Percentiles rank a stretch among this genome's conserved stretches.
Conservation (phyloP, 2,113 vertebrate species). For the Vimba vimba region DNA sequence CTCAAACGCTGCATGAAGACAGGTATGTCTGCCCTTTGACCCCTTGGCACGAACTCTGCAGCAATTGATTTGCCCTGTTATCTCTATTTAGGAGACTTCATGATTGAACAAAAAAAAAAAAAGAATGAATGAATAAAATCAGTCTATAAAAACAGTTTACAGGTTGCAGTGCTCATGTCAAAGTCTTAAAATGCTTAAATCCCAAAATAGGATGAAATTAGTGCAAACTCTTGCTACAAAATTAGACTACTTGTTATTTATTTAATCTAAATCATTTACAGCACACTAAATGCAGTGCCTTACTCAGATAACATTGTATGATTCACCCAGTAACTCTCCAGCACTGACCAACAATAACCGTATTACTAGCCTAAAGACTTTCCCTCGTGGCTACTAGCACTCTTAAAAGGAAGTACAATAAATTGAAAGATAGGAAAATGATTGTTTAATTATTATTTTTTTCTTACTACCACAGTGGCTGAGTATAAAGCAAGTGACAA, state of each 20-base stretch:
- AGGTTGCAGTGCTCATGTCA: neutral
- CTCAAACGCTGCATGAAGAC: constrained; percentile 76
- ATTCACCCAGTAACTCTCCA: neutral
- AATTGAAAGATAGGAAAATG: neutral
- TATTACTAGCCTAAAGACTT: neutral
- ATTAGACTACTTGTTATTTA: neutral
- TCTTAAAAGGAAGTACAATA: neutral
- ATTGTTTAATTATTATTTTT: neutral
- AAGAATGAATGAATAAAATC: neutral
- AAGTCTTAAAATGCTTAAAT: neutral
- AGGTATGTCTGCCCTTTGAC: constrained; percentile 76
- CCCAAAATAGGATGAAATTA: neutral
- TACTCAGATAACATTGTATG: neutral
- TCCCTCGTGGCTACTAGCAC: neutral
- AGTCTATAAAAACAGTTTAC: neutral
- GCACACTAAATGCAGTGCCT: neutral
- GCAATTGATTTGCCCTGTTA: neutral
- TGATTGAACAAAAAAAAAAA: neutral
- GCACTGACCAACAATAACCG: neutral
- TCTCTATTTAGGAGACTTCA: neutral
- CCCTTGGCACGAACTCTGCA: constrained; percentile 1
- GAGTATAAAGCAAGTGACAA: constrained; percentile 58
- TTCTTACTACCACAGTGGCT: constrained; percentile 59
- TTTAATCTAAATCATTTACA: neutral
- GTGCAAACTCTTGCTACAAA: neutral